phyloP scores from a whole-genome alignment of 1,140 invertebrate genomes.

The Colletes gigas region DNA sequence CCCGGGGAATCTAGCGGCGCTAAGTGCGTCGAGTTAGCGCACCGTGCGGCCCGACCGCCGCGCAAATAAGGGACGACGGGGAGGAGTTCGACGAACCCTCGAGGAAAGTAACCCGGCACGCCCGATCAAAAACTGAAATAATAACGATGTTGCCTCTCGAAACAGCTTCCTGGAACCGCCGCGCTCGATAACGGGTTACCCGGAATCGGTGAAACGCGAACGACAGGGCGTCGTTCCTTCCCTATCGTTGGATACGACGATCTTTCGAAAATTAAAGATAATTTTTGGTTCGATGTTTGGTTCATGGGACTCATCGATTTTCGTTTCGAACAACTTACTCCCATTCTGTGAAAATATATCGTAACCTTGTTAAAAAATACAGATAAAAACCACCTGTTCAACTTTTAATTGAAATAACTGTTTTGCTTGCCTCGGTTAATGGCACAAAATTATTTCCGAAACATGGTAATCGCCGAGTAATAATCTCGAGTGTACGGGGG shows the following conservation, averaged over 20 bases:
- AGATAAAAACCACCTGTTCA: no score
- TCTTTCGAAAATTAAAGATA: no score
- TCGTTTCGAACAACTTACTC: no score
- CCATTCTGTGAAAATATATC: no score
- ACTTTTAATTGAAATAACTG: no score
- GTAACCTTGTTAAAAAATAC: no score
- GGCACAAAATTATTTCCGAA: neutral
- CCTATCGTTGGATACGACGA: no score
- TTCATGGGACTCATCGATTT: no score
- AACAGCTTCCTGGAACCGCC: neutral
- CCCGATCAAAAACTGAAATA: constrained; percentile 32
- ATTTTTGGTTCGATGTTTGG: no score
- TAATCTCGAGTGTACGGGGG: neutral
- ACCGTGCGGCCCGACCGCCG: constrained; percentile 3
- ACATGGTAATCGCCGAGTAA: neutral
- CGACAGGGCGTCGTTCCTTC: neutral
- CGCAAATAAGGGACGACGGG: constrained; percentile 1
- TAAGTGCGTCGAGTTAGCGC: constrained; percentile 59
- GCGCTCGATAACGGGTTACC: neutral
- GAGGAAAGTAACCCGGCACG: neutral
- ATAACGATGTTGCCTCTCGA: constrained; percentile 11
- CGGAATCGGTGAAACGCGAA: neutral
- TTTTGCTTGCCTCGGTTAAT: no score
- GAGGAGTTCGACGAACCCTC: constrained; percentile 49
- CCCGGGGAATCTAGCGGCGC: constrained; percentile 58